These are phyloP conservation scores for Tauraco erythrolophus DNA, from an alignment of 2,113 vertebrate genomes.

Conservation along the genomic window DNA sequence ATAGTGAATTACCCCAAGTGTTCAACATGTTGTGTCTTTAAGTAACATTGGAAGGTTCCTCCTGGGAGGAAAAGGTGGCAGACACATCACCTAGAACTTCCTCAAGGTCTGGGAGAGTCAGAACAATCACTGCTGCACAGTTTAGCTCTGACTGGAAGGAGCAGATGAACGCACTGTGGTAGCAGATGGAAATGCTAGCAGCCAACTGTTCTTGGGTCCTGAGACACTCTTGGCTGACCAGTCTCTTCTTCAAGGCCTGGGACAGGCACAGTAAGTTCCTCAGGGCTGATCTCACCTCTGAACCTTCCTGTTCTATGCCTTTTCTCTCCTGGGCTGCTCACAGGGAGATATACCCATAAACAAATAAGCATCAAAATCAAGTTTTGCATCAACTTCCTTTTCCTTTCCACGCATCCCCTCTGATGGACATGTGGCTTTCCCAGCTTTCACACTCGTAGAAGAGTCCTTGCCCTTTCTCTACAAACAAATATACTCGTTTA, in stretches of 20 bases:
- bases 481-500: neutral
- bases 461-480: neutral
- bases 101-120: neutral
- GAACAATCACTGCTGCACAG: neutral
- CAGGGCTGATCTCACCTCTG: neutral
- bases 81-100: neutral
- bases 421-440: neutral
- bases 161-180: neutral
- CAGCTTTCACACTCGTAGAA: neutral
- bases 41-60: neutral
- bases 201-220: neutral
- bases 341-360: neutral
- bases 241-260: neutral
- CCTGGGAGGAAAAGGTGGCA: neutral
- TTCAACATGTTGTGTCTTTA: neutral
- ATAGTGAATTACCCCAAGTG: neutral
- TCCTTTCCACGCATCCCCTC: neutral
- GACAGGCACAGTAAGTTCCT: neutral
- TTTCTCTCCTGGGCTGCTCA: neutral
- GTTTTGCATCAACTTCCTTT: neutral
- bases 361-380: neutral
- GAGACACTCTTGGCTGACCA: neutral
- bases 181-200: neutral
- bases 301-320: neutral
- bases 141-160: neutral